Evolutionary conservation across 1,140 invertebrate species (phyloP).

Genomic region (Magallana gigas): DNA sequence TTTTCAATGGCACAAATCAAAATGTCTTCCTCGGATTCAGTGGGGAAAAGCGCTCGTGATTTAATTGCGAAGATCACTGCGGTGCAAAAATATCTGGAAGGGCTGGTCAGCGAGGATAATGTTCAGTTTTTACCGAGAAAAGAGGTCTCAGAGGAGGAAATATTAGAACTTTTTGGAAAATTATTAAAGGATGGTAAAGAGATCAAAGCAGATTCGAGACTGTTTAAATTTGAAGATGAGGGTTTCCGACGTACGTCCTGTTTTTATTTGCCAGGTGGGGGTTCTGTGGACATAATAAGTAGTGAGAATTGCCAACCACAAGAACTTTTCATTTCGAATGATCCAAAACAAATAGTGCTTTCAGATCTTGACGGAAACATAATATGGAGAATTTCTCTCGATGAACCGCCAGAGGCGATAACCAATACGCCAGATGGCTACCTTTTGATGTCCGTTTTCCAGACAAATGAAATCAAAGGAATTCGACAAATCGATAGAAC

Average conservation of each 20-base stretch:
- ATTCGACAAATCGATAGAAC: not conserved
- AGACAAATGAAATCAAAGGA: not conserved
- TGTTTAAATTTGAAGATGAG: not conserved
- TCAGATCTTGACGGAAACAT: not conserved
- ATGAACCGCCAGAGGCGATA: not conserved
- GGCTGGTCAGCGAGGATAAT: not conserved
- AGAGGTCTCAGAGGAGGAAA: not conserved
- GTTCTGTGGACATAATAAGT: not conserved
- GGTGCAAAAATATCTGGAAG: not conserved
- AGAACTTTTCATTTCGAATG: slow-evolving; percentile 2
- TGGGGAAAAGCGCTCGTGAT: not conserved
- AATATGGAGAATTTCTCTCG: not conserved
- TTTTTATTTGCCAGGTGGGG: not conserved
- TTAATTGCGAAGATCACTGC: not conserved
- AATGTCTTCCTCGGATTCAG: too few relatives aligned
- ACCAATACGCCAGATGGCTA: slow-evolving; percentile 2
- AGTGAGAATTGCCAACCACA: slow-evolving; percentile 18
- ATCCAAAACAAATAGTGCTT: not conserved
- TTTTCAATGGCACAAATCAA: too few relatives aligned
- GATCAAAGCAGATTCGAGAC: not conserved
- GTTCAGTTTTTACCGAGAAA: not conserved
- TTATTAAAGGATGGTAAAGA: not conserved
- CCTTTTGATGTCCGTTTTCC: not conserved
- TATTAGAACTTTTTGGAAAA: slow-evolving; percentile 19
- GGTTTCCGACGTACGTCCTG: not conserved